Base-by-base conservation (phyloP, 1,140 invertebrate genomes). In the Globodera ellingtonae region DNA sequence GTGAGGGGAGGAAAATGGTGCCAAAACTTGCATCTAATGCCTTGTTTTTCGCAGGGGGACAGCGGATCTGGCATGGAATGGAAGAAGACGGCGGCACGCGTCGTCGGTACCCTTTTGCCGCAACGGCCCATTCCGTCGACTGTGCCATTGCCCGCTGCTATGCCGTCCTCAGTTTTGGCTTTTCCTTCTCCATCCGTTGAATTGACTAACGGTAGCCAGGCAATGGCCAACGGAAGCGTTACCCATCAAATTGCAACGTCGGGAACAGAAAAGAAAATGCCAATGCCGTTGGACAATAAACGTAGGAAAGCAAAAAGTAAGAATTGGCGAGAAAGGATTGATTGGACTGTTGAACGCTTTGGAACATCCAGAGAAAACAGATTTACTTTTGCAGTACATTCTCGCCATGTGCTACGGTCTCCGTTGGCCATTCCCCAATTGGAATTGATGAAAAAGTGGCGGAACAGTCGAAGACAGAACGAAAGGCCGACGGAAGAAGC, bases 21-120 rank as follows among this genome's bases (percentile, higher is more conserved):
- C 15, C 35, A 35, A 5, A 77, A 48, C 47, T n/a, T 3, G 13
- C 21, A 69, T 15, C 13, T 15, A 77, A 48, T 67, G 24, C 10
- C 50, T 9, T 24, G 24, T 72, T 15, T n/a, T 80, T 79, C 24
- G 10, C 47, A 81, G 80, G 80, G 84, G 7, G 84, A 85, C 69
- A 81, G 79, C 67, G 84, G 84, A 9, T 79, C 81, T 24, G 84
- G 84, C 7, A 59, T 85, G 10, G 81, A 85, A 48, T 67, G 18
- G 9, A 13, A 46, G 21, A 35, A 46, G 8, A 4, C 7, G 8
- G 21, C 18, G 0, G 21, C 13, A 13, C 3, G 18, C 3, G 13
- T 35, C 47, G n/a, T 72, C 21, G 46, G 7, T 50, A 59, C 18
- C 3, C 5, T 10, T 44, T 8, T 24, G 18, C 56, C 56, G 15